These are phyloP conservation scores for Acipenser oxyrinchus DNA, from an alignment of 2,797 vertebrate species.

Conservation along the genomic window DNA sequence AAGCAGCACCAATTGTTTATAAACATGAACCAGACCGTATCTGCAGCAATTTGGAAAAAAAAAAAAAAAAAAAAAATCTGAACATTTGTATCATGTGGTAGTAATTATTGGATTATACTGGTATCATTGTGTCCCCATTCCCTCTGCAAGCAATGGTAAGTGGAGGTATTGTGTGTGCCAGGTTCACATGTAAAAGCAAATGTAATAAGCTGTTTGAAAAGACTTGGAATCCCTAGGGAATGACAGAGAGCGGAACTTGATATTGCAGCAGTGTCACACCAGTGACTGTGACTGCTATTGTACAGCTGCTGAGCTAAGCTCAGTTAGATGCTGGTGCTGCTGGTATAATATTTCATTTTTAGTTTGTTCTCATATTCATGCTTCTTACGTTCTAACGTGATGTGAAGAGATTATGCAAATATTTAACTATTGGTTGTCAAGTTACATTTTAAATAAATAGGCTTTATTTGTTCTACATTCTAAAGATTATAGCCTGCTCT, in stretches of 20 bases:
- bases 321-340: no score
- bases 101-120: conserved; percentile 33
- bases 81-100: conserved; percentile 18
- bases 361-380: no score
- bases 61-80: not conserved
- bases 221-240: conserved; percentile 26
- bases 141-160: conserved; percentile 9
- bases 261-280: conserved; percentile 7
- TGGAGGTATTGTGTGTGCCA: conserved; percentile 24
- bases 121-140: conserved; percentile 17
- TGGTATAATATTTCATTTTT: no score
- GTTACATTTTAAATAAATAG: no score
- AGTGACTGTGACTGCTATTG: conserved; percentile 48
- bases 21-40: conserved; percentile 34
- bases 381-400: no score
- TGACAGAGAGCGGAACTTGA: conserved; percentile 15
- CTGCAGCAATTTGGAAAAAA: conserved; percentile 30
- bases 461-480: no score
- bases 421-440: no score
- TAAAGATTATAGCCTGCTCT: no score
- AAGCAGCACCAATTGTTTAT: conserved; percentile 42
- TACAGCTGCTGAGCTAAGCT: conserved; percentile 50
- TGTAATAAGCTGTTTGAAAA: conserved; percentile 51
- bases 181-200: conserved; percentile 60
- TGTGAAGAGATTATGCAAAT: no score